Conservation (phyloP, 2,888 invertebrate species). For the Nomada ruficornis region DNA sequence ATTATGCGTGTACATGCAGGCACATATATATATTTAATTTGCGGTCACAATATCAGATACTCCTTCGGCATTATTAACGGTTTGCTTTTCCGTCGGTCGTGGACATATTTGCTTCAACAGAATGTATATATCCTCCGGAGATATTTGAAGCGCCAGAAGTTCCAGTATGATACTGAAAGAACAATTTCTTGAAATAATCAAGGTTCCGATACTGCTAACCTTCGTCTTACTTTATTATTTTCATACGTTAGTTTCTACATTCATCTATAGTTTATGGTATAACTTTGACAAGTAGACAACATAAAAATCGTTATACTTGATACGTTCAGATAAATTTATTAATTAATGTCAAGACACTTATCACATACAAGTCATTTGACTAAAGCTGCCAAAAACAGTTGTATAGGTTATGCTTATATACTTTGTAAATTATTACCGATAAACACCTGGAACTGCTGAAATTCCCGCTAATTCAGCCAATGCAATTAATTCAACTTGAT, state of each 20-base stretch:
- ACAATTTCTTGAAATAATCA: background rate
- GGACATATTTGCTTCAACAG: slow-evolving; percentile 75
- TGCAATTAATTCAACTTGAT: slow-evolving; percentile 75
- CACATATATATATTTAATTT: slow-evolving; percentile 3
- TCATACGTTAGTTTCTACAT: background rate
- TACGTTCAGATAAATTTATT: background rate
- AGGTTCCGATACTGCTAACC: background rate
- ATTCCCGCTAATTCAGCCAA: slow-evolving; percentile 79
- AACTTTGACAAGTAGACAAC: background rate
- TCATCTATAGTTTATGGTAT: background rate
- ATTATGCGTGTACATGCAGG: background rate
- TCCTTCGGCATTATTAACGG: background rate
- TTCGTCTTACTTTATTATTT: background rate
- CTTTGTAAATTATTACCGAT: slow-evolving; percentile 67
- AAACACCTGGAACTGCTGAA: slow-evolving; percentile 73
- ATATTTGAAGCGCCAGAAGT: slow-evolving; percentile 76
- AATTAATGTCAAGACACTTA: slow-evolving; percentile 2
- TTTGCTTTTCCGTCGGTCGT: slow-evolving; percentile 9
- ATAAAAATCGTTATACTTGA: background rate
- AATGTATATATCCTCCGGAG: slow-evolving; percentile 80
- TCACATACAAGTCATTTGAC: background rate
- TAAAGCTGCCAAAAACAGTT: background rate
- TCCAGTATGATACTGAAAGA: slow-evolving; percentile 76
- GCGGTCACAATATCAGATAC: slow-evolving; percentile 17
- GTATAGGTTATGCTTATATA: slow-evolving; percentile 42